These are phyloP conservation scores for Nemurella pictetii DNA, from an alignment of 2,888 invertebrate genomes.

Conservation along the genomic window DNA sequence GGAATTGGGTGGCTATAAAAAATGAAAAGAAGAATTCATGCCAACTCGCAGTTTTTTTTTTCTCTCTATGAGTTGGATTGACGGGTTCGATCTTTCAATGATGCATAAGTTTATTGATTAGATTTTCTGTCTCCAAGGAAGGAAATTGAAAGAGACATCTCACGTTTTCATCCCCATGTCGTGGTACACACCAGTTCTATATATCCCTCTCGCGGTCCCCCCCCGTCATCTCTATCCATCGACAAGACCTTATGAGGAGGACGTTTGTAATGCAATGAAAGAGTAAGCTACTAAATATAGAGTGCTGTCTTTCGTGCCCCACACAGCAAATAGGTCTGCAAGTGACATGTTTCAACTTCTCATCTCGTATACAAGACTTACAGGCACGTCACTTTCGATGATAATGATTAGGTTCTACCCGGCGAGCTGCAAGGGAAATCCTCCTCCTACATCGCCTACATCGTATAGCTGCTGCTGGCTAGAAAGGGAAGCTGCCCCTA, in stretches of 20 bases:
- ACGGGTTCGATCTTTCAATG: slow-evolving; percentile 18
- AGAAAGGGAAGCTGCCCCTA: too few relatives aligned
- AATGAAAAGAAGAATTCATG: slow-evolving; percentile 17
- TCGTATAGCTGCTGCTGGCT: too few relatives aligned
- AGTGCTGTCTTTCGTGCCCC: not conserved
- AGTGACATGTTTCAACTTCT: not conserved
- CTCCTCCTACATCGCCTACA: not conserved
- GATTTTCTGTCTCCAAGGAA: not conserved
- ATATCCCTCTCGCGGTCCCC: not conserved
- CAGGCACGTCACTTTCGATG: not conserved
- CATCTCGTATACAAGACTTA: not conserved
- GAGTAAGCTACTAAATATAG: not conserved
- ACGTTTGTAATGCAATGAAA: not conserved
- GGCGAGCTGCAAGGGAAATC: not conserved
- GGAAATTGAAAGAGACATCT: slow-evolving; percentile 19
- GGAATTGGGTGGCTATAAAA: slow-evolving; percentile 10
- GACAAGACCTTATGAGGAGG: not conserved
- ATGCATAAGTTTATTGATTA: slow-evolving; percentile 26
- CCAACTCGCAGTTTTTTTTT: slow-evolving; percentile 14
- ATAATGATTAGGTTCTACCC: not conserved
- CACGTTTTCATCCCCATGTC: not conserved
- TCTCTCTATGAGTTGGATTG: slow-evolving; percentile 12
- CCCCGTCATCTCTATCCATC: not conserved
- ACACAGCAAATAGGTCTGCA: not conserved
- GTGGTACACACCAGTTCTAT: not conserved